These are phyloP conservation scores for Nymphicus hollandicus DNA, from an alignment of 2,113 vertebrate genomes.

Conservation along the genomic window DNA sequence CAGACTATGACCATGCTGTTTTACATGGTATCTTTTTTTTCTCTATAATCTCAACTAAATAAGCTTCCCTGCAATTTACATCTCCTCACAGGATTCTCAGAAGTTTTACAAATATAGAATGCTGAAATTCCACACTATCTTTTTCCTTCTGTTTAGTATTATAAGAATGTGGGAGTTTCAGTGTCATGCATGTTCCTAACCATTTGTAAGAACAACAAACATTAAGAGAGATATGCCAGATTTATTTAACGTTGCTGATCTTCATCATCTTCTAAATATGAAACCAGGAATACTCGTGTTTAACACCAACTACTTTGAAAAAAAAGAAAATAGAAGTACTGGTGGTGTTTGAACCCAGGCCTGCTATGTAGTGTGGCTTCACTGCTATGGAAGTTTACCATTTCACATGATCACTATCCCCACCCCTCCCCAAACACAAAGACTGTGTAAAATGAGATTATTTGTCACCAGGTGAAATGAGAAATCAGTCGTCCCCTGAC, in stretches of 20 bases:
- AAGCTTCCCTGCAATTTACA: neutral
- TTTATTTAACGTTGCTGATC: neutral
- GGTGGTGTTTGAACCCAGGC: neutral
- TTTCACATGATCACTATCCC: neutral
- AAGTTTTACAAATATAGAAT: neutral
- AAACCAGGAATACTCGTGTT: neutral
- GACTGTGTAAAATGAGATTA: neutral
- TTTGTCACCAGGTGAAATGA: neutral
- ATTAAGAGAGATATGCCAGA: neutral
- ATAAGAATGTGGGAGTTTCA: neutral
- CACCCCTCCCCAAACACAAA: neutral
- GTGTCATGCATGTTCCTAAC: neutral
- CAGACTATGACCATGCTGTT: neutral
- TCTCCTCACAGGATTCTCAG: neutral
- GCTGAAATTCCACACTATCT: neutral
- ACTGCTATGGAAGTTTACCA: neutral
- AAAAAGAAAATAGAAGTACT: neutral
- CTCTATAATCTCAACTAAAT: neutral
- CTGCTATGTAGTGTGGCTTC: neutral
- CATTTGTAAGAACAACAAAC: neutral
- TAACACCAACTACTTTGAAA: neutral
- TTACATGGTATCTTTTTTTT: neutral
- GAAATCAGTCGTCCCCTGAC: neutral
- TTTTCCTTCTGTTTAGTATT: neutral
- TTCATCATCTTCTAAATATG: neutral